phyloP scores from a whole-genome alignment of 1,140 invertebrate genomes.

The Drosophila melanogaster region DNA sequence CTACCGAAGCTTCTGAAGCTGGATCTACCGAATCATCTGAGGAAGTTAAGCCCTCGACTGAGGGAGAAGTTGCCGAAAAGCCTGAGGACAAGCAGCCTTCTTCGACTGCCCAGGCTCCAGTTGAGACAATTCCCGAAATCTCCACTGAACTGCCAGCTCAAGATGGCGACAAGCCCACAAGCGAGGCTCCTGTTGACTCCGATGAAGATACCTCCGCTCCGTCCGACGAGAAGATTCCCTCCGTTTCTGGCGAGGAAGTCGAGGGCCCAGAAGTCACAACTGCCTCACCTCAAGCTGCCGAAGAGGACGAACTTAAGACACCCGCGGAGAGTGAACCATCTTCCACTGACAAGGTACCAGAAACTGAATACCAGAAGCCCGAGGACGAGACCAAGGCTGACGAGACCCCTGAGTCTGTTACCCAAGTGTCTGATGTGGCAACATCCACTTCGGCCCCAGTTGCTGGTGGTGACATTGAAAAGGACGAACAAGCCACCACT shows the following conservation, averaged over 20 bases:
- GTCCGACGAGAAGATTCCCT: conserved; percentile 32
- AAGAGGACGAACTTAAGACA: conserved; percentile 27
- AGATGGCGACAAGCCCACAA: conserved; percentile 26
- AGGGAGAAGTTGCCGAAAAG: conserved; percentile 1
- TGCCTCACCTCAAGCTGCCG: conserved; percentile 21
- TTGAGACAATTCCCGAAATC: conserved; percentile 21
- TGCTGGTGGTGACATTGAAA: conserved; percentile 25
- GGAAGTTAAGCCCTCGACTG: conserved; percentile 30
- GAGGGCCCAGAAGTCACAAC: conserved; percentile 30
- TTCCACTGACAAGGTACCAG: conserved; percentile 19
- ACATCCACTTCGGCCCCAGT: conserved; percentile 31
- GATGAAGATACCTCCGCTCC: conserved; percentile 15
- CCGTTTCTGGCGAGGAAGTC: conserved; percentile 32
- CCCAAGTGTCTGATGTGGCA: conserved; percentile 21
- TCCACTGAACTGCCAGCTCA: conserved; percentile 32
- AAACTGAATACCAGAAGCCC: conserved; percentile 30
- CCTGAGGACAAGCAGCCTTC: conserved; percentile 29
- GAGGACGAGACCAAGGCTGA: conserved; percentile 14
- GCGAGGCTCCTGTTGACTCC: conserved; percentile 26
- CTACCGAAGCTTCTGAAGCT: conserved; percentile 13
- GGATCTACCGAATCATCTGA: conserved; percentile 32
- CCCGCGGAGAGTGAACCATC: conserved; percentile 1
- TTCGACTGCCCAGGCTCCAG: conserved; percentile 14
- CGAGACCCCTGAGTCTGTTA: conserved; percentile 27
- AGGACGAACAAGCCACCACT: conserved; percentile 21